Percentiles rank a stretch among this genome's conserved stretches.
Evolutionary conservation across 2,797 vertebrate species (phyloP).

Genomic region (Morus bassanus): DNA sequence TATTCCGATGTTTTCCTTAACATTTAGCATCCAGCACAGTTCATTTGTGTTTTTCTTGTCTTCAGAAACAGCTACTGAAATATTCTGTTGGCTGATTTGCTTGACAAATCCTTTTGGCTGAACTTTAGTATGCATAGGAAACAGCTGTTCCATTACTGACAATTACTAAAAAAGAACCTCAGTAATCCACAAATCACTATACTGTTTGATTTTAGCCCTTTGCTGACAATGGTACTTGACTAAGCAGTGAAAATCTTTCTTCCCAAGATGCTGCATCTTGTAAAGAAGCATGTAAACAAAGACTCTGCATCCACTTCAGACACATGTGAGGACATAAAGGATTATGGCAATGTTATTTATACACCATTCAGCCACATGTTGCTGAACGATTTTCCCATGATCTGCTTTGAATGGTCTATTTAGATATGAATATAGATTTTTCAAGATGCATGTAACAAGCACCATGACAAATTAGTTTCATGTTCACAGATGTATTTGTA

Average conservation of each 20-base stretch:
- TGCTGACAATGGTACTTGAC: not conserved
- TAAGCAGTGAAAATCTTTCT: not conserved
- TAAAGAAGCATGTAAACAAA: not conserved
- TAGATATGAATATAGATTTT: not conserved
- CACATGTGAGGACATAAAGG: not conserved
- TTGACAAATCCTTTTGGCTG: conserved; percentile 18
- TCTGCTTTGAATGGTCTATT: not conserved
- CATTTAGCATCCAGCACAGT: not conserved
- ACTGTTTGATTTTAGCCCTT: not conserved
- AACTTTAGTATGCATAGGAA: not conserved
- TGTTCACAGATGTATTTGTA: not conserved
- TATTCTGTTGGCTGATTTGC: not conserved
- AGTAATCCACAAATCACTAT: not conserved
- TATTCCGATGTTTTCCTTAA: not conserved
- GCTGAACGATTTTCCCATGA: not conserved
- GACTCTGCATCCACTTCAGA: not conserved
- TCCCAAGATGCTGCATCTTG: not conserved
- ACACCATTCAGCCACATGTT: not conserved
- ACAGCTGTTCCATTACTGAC: conserved; percentile 1
- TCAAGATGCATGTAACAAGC: not conserved
- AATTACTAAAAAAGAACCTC: not conserved
- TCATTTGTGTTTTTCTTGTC: not conserved
- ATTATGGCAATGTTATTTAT: not conserved
- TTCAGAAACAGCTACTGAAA: not conserved
- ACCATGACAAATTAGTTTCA: not conserved